Conservation (phyloP, 2,113 vertebrate genomes). For the Leptosomus discolor region DNA sequence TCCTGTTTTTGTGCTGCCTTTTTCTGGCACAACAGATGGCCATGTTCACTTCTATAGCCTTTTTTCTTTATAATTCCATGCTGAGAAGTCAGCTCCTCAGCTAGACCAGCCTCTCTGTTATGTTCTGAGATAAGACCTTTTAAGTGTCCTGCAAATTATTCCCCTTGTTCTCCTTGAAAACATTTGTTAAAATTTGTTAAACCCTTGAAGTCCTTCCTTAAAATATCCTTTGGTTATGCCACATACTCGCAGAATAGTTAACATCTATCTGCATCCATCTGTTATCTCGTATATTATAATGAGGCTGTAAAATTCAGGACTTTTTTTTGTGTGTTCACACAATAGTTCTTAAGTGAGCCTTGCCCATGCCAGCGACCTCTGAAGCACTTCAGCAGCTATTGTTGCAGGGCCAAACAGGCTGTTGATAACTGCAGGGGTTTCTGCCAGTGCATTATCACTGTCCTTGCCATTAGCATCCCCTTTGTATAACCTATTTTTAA, state of each 20-base stretch:
- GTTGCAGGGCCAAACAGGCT: background rate
- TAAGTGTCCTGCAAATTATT: background rate
- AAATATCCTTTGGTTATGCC: constrained; percentile 17
- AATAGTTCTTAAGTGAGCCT: background rate
- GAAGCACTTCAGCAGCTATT: background rate
- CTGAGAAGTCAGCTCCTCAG: background rate
- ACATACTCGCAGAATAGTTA: background rate
- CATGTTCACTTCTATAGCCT: background rate
- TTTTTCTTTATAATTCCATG: background rate
- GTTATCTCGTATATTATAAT: background rate
- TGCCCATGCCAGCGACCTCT: background rate
- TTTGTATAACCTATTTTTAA: background rate
- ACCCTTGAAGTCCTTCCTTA: background rate
- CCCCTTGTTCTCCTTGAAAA: background rate
- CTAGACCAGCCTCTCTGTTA: background rate
- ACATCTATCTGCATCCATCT: constrained; percentile 10
- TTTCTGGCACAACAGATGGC: background rate
- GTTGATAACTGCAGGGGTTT: background rate
- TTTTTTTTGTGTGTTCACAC: background rate
- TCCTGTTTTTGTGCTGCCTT: background rate
- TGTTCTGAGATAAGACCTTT: background rate
- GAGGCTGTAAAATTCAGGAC: constrained; percentile 5
- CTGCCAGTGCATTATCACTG: background rate
- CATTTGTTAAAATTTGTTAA: background rate
- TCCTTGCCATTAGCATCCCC: background rate